phyloP scores from a whole-genome alignment of 2,113 vertebrate species.

The Poicephalus gulielmi region DNA sequence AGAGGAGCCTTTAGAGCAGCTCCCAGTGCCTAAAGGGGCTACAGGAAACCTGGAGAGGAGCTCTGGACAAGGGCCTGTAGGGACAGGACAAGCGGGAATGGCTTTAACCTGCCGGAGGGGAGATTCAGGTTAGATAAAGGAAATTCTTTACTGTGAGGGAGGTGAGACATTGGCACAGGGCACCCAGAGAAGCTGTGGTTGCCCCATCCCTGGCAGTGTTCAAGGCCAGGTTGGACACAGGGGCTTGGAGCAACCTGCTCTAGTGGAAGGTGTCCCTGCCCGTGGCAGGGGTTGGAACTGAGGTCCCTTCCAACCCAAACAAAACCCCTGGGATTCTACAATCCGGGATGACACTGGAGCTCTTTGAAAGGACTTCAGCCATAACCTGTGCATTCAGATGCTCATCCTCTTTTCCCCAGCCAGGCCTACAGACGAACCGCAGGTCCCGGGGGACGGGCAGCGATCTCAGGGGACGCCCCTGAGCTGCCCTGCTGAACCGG shows the following conservation, averaged over 20 bases:
- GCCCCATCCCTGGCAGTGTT: neutral
- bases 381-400: neutral
- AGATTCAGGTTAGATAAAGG: too few relatives aligned
- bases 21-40: neutral
- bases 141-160: too few relatives aligned
- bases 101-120: too few relatives aligned
- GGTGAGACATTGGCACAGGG: too few relatives aligned
- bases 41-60: too few relatives aligned
- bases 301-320: neutral
- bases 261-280: neutral
- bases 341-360: neutral
- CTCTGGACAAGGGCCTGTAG: too few relatives aligned
- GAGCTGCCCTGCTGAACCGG: too few relatives aligned
- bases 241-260: neutral
- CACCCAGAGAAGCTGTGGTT: neutral
- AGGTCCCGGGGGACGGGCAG: neutral
- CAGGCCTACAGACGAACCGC: rapidly evolving
- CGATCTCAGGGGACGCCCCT: neutral
- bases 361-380: neutral
- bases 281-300: neutral
- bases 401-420: neutral
- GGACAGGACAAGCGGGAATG: too few relatives aligned
- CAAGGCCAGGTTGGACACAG: neutral
- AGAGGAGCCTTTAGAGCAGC: neutral
- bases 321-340: neutral